Evolutionary conservation across 2,113 vertebrate species (phyloP).

Genomic region (Petrocephalus zakoni): DNA sequence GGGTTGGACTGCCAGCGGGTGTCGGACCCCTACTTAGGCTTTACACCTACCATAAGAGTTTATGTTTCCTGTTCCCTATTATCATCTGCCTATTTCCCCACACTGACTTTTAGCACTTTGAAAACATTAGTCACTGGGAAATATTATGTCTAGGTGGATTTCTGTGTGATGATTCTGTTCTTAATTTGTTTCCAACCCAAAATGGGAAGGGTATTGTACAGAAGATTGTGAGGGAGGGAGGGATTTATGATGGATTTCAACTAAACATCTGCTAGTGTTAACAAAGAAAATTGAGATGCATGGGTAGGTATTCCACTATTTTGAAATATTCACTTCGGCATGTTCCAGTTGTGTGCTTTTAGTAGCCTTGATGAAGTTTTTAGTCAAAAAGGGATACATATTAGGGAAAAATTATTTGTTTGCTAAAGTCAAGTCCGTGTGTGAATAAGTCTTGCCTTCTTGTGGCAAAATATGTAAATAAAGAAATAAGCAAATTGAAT

Average conservation of each 20-base stretch:
- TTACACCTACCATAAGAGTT: slow-evolving; percentile 1
- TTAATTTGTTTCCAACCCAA: background rate
- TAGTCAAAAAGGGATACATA: background rate
- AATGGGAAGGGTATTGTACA: background rate
- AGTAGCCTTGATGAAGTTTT: background rate
- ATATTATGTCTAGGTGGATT: background rate
- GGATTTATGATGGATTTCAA: background rate
- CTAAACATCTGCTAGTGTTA: background rate
- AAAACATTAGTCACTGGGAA: background rate
- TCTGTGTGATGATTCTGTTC: background rate
- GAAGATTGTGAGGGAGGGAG: background rate
- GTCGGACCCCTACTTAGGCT: background rate
- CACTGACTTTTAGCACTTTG: background rate
- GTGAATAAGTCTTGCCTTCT: background rate
- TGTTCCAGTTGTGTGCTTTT: background rate
- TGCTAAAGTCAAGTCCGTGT: background rate
- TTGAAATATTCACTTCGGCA: background rate
- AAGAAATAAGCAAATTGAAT: background rate
- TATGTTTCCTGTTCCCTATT: background rate
- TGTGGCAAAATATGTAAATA: background rate
- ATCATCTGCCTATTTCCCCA: background rate
- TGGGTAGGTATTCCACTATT: background rate
- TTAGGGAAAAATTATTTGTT: background rate
- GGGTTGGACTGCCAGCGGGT: background rate
- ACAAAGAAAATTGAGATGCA: background rate